phyloP scores from a whole-genome alignment of 2,797 vertebrate species.

The Amblyraja radiata region DNA sequence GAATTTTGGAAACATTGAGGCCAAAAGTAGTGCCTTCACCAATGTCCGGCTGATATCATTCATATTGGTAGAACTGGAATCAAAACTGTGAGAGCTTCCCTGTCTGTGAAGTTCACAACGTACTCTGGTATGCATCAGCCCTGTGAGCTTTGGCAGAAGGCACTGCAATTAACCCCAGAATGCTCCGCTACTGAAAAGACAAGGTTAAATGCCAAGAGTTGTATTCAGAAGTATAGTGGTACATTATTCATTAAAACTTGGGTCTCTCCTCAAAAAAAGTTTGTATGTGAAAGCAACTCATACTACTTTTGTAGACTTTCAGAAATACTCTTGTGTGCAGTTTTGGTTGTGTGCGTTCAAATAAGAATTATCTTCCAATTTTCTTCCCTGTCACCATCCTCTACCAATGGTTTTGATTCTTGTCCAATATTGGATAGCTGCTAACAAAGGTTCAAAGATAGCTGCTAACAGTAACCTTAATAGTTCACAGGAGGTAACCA shows the following conservation, averaged over 20 bases:
- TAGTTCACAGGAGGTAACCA: background rate
- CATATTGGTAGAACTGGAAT: background rate
- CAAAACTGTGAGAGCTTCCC: background rate
- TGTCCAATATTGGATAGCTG: background rate
- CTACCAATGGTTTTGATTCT: background rate
- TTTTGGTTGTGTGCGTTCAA: background rate
- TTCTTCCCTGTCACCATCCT: background rate
- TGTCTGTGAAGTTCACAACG: background rate
- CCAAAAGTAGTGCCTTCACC: background rate
- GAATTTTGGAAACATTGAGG: background rate
- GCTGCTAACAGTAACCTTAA: background rate
- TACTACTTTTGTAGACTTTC: background rate
- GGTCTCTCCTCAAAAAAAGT: background rate
- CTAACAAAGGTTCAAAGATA: too few species aligned
- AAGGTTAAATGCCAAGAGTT: constrained; percentile 21
- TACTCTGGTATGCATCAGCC: background rate
- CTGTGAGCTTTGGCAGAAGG: background rate
- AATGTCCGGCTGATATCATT: background rate
- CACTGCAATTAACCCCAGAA: background rate
- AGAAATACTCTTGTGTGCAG: background rate
- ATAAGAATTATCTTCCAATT: background rate
- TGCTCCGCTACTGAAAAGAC: background rate
- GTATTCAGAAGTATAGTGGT: background rate
- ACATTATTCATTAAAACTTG: background rate
- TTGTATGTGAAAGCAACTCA: background rate